These are phyloP conservation scores for Urosaurus nigricauda DNA, from an alignment of 2,797 vertebrate genomes.

Conservation along the genomic window DNA sequence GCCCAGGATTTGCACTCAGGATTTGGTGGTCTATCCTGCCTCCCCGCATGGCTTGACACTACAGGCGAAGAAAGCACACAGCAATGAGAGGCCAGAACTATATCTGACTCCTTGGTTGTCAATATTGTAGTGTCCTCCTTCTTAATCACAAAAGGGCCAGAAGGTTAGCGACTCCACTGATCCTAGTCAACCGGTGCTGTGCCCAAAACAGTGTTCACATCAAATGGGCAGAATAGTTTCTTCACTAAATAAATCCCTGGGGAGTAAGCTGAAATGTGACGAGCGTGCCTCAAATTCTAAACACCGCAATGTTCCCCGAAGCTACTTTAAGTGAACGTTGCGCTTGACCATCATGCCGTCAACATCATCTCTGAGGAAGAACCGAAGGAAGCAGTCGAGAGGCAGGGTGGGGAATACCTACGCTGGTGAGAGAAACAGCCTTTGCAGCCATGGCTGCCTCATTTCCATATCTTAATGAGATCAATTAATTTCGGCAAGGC, in stretches of 20 bases:
- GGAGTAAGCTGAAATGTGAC: not conserved
- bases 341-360: not conserved
- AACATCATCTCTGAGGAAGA: fast-evolving
- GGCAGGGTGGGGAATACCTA: too few species aligned
- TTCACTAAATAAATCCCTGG: not conserved
- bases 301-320: fast-evolving
- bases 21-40: too few species aligned
- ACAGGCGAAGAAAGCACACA: too few species aligned
- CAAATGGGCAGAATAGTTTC: not conserved
- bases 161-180: not conserved
- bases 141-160: not conserved
- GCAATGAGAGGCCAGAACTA: too few species aligned
- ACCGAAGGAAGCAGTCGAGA: too few species aligned
- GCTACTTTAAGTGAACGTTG: not conserved
- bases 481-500: constrained; percentile 28
- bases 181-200: not conserved
- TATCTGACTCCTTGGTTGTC: too few species aligned
- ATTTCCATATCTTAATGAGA: constrained; percentile 67
- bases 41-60: too few species aligned
- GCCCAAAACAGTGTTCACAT: not conserved
- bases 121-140: not conserved
- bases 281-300: not conserved
- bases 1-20: too few species aligned
- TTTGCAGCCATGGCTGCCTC: constrained; percentile 30
- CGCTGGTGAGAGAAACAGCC: fast-evolving